These are phyloP conservation scores for Pseudochirops cupreus DNA, from an alignment of 2,797 vertebrate genomes.

Conservation along the genomic window DNA sequence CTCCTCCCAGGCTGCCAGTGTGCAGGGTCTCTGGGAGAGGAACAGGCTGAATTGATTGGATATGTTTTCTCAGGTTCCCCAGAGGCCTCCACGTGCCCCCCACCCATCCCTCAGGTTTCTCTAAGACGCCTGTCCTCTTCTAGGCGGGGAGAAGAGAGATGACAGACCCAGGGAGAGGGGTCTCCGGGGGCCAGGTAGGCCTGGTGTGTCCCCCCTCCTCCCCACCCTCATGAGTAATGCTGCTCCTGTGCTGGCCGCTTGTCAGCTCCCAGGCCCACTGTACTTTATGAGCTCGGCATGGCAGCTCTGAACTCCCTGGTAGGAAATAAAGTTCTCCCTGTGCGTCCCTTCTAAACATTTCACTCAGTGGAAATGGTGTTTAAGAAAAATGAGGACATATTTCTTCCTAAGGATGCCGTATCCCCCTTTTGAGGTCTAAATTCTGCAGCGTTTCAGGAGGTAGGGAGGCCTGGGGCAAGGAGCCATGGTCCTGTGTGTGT, in stretches of 20 bases:
- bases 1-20: background rate
- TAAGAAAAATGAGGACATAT: slow-evolving; percentile 96
- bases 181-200: slow-evolving; percentile 67
- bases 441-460: slow-evolving; percentile 87
- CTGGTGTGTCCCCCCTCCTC: slow-evolving; percentile 72
- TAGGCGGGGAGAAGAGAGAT: background rate
- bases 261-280: slow-evolving; percentile 88
- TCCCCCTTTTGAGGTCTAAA: slow-evolving; percentile 89
- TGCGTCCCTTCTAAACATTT: slow-evolving; percentile 99
- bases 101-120: background rate
- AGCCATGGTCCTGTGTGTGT: slow-evolving; percentile 63
- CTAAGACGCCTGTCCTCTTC: slow-evolving; percentile 9
- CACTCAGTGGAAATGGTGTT: slow-evolving; percentile 98
- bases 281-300: slow-evolving; percentile 98
- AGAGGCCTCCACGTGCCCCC: background rate
- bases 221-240: slow-evolving; percentile 91
- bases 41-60: background rate
- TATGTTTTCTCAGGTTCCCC: rapidly evolving
- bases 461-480: slow-evolving; percentile 82
- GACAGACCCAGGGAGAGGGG: background rate
- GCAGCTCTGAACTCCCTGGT: slow-evolving; percentile 99
- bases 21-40: background rate
- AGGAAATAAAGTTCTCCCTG: slow-evolving; percentile 99
- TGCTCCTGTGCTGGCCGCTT: slow-evolving; percentile 91
- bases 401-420: slow-evolving; percentile 94